These are phyloP conservation scores for Metridium senile DNA, from an alignment of 92 coral and sea anemone species.

Conservation along the genomic window DNA sequence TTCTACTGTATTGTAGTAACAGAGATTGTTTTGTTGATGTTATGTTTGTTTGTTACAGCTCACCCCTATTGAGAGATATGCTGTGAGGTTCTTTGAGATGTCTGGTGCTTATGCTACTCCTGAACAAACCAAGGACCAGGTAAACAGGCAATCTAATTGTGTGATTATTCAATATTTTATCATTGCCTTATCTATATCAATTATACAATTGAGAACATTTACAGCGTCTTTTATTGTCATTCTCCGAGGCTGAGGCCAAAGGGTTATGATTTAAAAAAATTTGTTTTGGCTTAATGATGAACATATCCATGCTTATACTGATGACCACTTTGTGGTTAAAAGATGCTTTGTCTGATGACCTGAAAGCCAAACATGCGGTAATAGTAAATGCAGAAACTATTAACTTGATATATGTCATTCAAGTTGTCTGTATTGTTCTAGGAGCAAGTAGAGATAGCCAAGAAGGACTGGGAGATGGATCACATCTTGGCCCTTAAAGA, in stretches of 20 bases:
- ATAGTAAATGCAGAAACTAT: background rate
- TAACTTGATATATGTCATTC: background rate
- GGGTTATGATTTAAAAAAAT: no score
- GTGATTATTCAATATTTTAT: no score
- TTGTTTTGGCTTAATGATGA: slow-evolving; percentile 33
- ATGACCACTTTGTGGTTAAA: slow-evolving; percentile 18
- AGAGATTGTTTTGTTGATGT: background rate
- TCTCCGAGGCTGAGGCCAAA: no score
- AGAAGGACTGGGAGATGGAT: slow-evolving; percentile 98
- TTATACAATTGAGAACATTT: no score
- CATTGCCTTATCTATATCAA: no score
- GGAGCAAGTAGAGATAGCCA: slow-evolving; percentile 92
- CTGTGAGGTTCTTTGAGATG: slow-evolving; percentile 86
- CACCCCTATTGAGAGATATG: slow-evolving; percentile 90
- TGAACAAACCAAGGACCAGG: slow-evolving; percentile 93
- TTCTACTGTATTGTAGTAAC: no score
- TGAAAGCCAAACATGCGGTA: slow-evolving; percentile 23
- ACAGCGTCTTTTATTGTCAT: no score
- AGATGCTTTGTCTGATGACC: slow-evolving; percentile 40
- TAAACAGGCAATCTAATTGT: no score
- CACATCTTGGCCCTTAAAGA: slow-evolving; percentile 89
- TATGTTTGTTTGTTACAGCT: slow-evolving; percentile 48
- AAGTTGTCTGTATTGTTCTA: slow-evolving; percentile 13
- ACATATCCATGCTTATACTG: slow-evolving; percentile 39
- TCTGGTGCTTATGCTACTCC: slow-evolving; percentile 84